Evolutionary conservation across 2,888 invertebrate species (phyloP).

Genomic region (Linnaemya vulpina): DNA sequence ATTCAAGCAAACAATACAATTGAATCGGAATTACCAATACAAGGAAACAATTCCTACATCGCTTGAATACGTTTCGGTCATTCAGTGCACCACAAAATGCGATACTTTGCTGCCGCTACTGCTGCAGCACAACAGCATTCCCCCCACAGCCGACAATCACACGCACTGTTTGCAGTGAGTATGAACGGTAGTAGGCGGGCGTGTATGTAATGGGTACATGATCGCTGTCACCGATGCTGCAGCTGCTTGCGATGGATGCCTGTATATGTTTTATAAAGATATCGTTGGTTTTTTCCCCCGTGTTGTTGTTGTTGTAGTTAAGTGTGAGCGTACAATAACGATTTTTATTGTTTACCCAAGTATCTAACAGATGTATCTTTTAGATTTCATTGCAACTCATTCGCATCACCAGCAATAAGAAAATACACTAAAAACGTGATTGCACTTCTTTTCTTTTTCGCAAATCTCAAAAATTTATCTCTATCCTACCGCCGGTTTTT

Average conservation of each 20-base stretch:
- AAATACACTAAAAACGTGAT: conserved; percentile 39
- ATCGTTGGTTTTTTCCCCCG: conserved; percentile 10
- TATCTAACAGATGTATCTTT: conserved; percentile 72
- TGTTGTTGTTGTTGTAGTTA: conserved; percentile 35
- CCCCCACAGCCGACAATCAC: conserved; percentile 3
- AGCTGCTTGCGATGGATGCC: conserved; percentile 19
- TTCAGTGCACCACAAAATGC: conserved; percentile 42
- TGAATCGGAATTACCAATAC: conserved; percentile 46
- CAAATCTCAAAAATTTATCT: conserved; percentile 39
- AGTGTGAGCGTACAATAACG: conserved; percentile 55
- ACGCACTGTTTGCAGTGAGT: conserved; percentile 19
- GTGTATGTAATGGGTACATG: conserved; percentile 52
- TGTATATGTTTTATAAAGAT: conserved; percentile 49
- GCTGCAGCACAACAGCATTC: conserved; percentile 3
- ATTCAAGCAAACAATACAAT: conserved; percentile 58
- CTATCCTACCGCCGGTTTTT: conserved; percentile 48
- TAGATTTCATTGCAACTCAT: conserved; percentile 3
- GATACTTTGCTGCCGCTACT: conserved; percentile 22
- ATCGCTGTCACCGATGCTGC: conserved; percentile 33
- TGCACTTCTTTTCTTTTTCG: conserved; percentile 29
- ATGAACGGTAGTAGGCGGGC: conserved; percentile 65
- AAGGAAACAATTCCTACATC: conserved; percentile 40
- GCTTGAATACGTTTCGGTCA: conserved; percentile 29
- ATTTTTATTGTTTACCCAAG: conserved; percentile 45
- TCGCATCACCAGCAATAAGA: background rate